Evolutionary conservation across 2,113 vertebrate genomes (phyloP), one percentile per base, ranked within the genome.

Genomic region (Alethe diademata): DNA sequence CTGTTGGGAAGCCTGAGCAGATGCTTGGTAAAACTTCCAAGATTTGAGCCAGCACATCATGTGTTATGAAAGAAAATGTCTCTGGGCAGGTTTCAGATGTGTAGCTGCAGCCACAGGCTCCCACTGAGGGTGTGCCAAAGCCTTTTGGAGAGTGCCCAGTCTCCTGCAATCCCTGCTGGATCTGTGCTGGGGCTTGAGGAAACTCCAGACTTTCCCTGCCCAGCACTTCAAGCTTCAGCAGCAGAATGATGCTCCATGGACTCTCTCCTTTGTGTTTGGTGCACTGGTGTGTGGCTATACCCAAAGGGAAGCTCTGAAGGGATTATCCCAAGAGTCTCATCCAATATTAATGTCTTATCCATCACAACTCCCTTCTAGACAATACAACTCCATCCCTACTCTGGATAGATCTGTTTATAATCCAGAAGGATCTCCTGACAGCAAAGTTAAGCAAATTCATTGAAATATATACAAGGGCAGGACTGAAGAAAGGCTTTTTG

Each of bases 1-100:
- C 88, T 90, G 36, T 22, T 74, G 94, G 67, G 79, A 94, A 84
- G 38, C 47, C 58, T 66, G 72, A 57, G 60, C 60, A 79, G 72
- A 47, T 73, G 64, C 29, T 48, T 7, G 58, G 58, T 62, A 35
- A 35, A 86, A 25, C 67, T 66, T 93, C 36, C 67, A 83, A 14
- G 14, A 31, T 67, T 58, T 66, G 71, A 58, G 54, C n/a, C 62
- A 92, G 38, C 11, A 33, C 23, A 33, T 61, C 23, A 3, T 17
- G 18, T 0, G 1, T 17, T 13, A 56, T 24, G 42, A 2, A 70
- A 6, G 5, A 47, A 64, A 43, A 14, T 3, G 5, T 57, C 69
- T 82, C 78, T 65, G 79, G 62, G 45, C 19, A 33, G 38, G 10
- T 73, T 69, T 76, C 62, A 65, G 70, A 53, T 36, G 23, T 33